Base-by-base conservation (phyloP, 1,140 invertebrate species). In the Tribolium madens region DNA sequence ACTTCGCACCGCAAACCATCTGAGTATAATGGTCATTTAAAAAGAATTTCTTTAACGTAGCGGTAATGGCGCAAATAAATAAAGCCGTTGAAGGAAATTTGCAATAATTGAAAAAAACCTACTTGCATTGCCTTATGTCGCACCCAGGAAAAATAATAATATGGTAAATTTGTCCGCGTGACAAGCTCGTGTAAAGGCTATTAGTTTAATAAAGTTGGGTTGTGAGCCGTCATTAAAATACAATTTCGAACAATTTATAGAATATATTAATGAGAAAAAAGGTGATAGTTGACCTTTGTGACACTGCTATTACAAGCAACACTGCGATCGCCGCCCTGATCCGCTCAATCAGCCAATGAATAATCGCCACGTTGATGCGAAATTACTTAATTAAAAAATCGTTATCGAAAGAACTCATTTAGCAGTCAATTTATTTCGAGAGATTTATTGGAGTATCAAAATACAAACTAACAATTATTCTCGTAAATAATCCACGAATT, bases 371-470 rank as follows among this genome's bases (percentile, higher is more conserved):
- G 52, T 57, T 57, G 26, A 60, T 60, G 53, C 53, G 53, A 60
- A 60, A 64, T 64, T 64, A 64, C 57, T 64, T 33, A 64, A 64
- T 64, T 64, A 64, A 64, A 64, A 64, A 64, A 57, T 57, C 57
- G 57, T 64, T 64, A 64, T 64, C 57, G 57, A 64, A 64, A 64
- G 57, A 76, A 76, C 60, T 50, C 68, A 71, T 52, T 71, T 60
- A 57, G 75, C 68, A 70, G 60, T 68, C 53, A 76, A 76, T 76
- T 76, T 71, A 70, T 33, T 47, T 33, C 48, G 57, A 52, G 48
- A 76, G 64, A 76, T 76, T 76, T 76, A 76, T 76, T 71, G 50
- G 31, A 17, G 47, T 52, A 52, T 52, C 52, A 57, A 71, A 60
- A 50, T 71, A 76, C 53, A 52, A 74, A 74, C 72, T 57, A 74